These are phyloP conservation scores for Rhamphomyia laevipes DNA, from an alignment of 2,888 invertebrate species.

Conservation along the genomic window DNA sequence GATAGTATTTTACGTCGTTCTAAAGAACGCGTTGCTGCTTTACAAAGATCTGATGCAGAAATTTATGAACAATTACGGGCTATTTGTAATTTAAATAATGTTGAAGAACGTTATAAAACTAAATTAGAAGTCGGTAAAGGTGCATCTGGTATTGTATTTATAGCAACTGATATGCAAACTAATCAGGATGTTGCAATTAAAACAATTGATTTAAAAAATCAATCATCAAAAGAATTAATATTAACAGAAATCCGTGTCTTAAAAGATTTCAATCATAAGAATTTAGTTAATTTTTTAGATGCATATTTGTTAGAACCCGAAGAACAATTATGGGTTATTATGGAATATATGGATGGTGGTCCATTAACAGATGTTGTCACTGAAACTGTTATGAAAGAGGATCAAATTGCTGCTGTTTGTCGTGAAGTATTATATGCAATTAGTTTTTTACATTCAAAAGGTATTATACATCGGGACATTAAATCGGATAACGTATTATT, in stretches of 20 bases:
- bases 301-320: constrained; percentile 81
- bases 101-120: constrained; percentile 65
- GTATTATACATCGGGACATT: constrained; percentile 89
- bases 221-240: constrained; percentile 91
- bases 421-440: constrained; percentile 81
- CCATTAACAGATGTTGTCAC: constrained; percentile 95
- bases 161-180: constrained; percentile 65
- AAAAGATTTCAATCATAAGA: constrained; percentile 84
- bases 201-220: constrained; percentile 88
- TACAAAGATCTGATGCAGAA: constrained; percentile 36
- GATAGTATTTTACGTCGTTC: constrained; percentile 36
- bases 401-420: constrained; percentile 92
- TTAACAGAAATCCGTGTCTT: constrained; percentile 89
- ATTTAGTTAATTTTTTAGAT: constrained; percentile 90
- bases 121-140: constrained; percentile 82
- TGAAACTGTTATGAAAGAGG: constrained; percentile 93
- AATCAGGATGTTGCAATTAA: constrained; percentile 83
- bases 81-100: constrained; percentile 75
- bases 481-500: constrained; percentile 95
- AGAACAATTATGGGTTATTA: constrained; percentile 91
- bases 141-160: constrained; percentile 86
- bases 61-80: constrained; percentile 62
- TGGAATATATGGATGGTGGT: constrained; percentile 92
- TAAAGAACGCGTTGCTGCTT: constrained; percentile 27
- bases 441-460: constrained; percentile 76